Evolutionary conservation across 2,113 vertebrate species (phyloP).

Genomic region (Pseudonaja textilis): DNA sequence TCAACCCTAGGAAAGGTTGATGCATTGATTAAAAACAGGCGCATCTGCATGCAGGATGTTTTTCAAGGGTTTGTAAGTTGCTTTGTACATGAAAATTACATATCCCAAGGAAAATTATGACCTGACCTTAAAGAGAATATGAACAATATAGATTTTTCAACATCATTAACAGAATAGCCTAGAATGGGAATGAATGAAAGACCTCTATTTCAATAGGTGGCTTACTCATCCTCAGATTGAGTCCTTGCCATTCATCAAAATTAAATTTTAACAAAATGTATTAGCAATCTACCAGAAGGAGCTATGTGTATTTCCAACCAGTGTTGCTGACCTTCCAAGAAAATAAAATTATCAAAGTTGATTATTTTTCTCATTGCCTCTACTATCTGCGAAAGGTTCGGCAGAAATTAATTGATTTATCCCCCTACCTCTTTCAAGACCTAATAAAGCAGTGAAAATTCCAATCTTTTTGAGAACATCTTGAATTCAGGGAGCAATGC

Average conservation of each 20-base stretch:
- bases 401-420: neutral
- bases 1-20: neutral
- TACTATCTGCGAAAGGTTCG: neutral
- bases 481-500: neutral
- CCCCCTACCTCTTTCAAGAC: neutral
- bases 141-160: neutral
- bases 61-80: neutral
- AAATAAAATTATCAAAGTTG: neutral
- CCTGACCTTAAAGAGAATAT: neutral
- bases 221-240: neutral
- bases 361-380: neutral
- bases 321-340: neutral
- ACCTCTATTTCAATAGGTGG: neutral
- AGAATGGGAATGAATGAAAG: neutral
- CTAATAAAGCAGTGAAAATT: neutral
- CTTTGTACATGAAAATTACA: neutral
- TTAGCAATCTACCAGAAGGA: neutral
- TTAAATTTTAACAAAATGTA: neutral
- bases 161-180: neutral
- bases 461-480: conserved; percentile 7
- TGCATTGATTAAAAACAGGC: neutral
- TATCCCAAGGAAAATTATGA: neutral
- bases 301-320: neutral
- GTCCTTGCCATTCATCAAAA: neutral
- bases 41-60: neutral